A percentile compares a stretch with the other conserved stretches of the same genome.
Conservation (phyloP, 2,888 invertebrate genomes). For the Cyrtodaria siliqua region DNA sequence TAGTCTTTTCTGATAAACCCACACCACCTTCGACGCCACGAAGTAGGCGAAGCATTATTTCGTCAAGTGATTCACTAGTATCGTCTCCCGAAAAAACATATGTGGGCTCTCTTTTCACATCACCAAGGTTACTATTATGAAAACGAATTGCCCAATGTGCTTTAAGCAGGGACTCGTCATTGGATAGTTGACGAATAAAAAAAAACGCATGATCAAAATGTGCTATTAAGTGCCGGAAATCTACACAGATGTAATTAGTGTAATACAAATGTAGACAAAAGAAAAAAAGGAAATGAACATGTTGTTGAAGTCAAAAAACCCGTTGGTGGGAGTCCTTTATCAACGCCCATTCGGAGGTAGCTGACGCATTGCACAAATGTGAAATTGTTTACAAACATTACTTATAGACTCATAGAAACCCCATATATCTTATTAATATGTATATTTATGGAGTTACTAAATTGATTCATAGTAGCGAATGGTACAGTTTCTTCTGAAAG, state of each 20-base stretch:
- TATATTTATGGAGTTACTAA: too few relatives aligned
- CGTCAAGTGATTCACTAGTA: conserved; percentile 62
- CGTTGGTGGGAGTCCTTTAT: background rate
- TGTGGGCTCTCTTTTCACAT: conserved; percentile 61
- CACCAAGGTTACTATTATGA: conserved; percentile 63
- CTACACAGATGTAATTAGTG: conserved; percentile 35
- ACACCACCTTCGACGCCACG: conserved; percentile 77
- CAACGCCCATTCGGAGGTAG: conserved; percentile 29
- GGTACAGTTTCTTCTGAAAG: too few relatives aligned
- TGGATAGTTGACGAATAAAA: conserved; percentile 50
- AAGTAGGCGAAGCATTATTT: conserved; percentile 69
- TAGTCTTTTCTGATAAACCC: conserved; percentile 73
- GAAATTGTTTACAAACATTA: conserved; percentile 76
- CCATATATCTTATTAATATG: too few relatives aligned
- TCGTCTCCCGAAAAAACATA: conserved; percentile 53
- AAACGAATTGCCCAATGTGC: conserved; percentile 49
- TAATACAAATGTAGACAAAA: conserved; percentile 19
- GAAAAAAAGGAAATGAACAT: background rate
- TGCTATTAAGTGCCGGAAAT: conserved; percentile 51
- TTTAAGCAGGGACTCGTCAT: conserved; percentile 63
- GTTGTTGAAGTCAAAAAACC: background rate
- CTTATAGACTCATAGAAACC: too few relatives aligned
- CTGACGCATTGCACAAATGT: conserved; percentile 75
- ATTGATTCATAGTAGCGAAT: too few relatives aligned
- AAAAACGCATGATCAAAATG: conserved; percentile 18